Base-by-base conservation (phyloP, 1,140 invertebrate species). In the Hycleus phaleratus region DNA sequence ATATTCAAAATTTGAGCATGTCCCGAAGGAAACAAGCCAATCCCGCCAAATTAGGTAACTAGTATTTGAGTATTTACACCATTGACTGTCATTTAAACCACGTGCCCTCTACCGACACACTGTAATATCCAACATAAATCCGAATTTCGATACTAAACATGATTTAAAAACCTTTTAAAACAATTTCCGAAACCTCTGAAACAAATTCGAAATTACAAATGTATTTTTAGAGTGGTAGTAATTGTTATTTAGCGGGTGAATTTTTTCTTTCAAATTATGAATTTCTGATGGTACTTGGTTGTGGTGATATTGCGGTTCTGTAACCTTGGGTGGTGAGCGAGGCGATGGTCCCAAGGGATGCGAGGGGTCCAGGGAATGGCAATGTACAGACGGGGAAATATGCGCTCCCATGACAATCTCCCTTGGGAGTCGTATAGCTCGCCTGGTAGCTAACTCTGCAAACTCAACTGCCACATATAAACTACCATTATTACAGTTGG, bases 361-460 rank as follows among this genome's bases (percentile, higher is more conserved):
- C 51, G 52, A 47, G 48, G 55, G 61, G 46, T 57, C 60, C 61
- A 61, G 53, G 65, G 59, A 57, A 58, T 49, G 49, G 63, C 58
- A 65, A 51, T 49, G 49, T 49, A 61, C 66, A 65, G 66, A 64
- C 66, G 60, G 66, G 66, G 66, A 68, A 68, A 68, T 68, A 68
- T 66, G 66, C 66, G 64, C 63, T 68, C 66, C 66, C 66, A 68
- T 68, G 64, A 62, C 62, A 63, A 50, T 49, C 11, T 68, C 66
- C 66, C 66, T 52, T 51, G 64, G 66, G 66, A 68, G 64, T 51
- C 64, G 63, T 68, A 65, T 66, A 68, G 60, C 66, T 68, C 63
- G 59, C 63, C 58, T 58, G 56, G 52, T 54, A 63, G 61, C 61
- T 56, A 60, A 60, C 63, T 60, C 63, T 60, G 64, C 53, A 55